Evolutionary conservation across 1,140 invertebrate genomes (phyloP).

Genomic region (Pantala flavescens): DNA sequence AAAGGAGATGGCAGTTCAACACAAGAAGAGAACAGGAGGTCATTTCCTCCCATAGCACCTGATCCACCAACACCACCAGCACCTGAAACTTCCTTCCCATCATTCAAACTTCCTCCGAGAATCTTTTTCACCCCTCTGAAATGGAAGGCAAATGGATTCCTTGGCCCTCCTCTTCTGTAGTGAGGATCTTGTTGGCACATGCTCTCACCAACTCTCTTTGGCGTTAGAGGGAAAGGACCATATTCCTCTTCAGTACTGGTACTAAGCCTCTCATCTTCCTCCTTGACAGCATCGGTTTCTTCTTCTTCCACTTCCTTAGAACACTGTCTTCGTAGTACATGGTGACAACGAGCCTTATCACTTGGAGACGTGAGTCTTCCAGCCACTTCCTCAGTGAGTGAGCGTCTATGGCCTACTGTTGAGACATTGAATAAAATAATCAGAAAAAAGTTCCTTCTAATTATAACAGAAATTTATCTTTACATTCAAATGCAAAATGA

Average conservation of each 20-base stretch:
- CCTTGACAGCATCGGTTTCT: constrained; percentile 11
- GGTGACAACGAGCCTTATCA: constrained; percentile 63
- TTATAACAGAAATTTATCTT: background rate
- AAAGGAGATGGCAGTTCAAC: constrained; percentile 55
- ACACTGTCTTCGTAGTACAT: constrained; percentile 32
- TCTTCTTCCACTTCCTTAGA: constrained; percentile 16
- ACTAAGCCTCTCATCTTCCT: constrained; percentile 28
- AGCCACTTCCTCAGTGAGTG: constrained; percentile 55
- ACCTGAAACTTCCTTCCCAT: constrained; percentile 22
- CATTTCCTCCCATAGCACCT: constrained; percentile 23
- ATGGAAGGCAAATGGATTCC: constrained; percentile 59
- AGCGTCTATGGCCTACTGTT: constrained; percentile 50
- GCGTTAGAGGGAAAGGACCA: constrained; percentile 29
- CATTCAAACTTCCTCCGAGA: constrained; percentile 42
- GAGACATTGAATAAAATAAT: background rate
- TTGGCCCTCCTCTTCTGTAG: constrained; percentile 48
- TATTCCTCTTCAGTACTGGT: background rate
- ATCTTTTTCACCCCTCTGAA: constrained; percentile 66
- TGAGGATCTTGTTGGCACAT: constrained; percentile 71
- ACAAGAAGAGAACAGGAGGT: constrained; percentile 59
- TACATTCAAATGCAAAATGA: too few species aligned
- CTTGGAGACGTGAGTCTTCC: constrained; percentile 44
- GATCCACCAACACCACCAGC: constrained; percentile 29
- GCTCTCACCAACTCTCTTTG: constrained; percentile 55
- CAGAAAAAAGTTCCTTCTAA: background rate